Evolutionary conservation across 1,140 invertebrate genomes (phyloP).

Genomic region (Brachionus plicatilis): DNA sequence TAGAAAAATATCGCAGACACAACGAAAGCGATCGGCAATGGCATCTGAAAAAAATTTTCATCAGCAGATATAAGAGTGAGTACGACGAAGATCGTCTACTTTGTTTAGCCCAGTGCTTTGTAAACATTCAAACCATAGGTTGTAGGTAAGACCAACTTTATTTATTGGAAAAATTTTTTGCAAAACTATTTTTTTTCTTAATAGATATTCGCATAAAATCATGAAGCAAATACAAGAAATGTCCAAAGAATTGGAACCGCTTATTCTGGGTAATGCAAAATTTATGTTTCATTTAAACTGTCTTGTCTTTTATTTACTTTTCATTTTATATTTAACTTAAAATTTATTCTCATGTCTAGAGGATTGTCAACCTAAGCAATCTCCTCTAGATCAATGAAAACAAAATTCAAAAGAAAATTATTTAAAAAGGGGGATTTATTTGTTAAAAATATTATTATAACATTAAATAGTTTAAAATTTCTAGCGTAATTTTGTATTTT

Average conservation of each 20-base stretch:
- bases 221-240: slow-evolving; percentile 26
- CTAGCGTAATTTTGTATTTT: no score
- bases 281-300: not conserved
- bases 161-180: not conserved
- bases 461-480: no score
- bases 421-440: no score
- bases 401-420: no score
- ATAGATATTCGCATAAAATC: slow-evolving; percentile 27
- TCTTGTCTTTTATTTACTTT: not conserved
- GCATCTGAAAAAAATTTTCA: slow-evolving; percentile 7
- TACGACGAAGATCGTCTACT: slow-evolving; percentile 37
- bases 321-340: not conserved
- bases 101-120: slow-evolving; percentile 33
- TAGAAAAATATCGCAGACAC: not conserved
- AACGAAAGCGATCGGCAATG: slow-evolving; percentile 36
- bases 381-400: no score
- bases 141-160: not conserved
- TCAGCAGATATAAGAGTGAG: not conserved
- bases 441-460: no score
- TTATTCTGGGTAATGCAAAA: not conserved
- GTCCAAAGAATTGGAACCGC: not conserved
- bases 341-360: not conserved
- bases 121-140: slow-evolving; percentile 20
- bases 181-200: not conserved
- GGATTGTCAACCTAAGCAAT: no score